phyloP scores from a whole-genome alignment of 2,888 invertebrate genomes.

The Falcaria lacertinaria region DNA sequence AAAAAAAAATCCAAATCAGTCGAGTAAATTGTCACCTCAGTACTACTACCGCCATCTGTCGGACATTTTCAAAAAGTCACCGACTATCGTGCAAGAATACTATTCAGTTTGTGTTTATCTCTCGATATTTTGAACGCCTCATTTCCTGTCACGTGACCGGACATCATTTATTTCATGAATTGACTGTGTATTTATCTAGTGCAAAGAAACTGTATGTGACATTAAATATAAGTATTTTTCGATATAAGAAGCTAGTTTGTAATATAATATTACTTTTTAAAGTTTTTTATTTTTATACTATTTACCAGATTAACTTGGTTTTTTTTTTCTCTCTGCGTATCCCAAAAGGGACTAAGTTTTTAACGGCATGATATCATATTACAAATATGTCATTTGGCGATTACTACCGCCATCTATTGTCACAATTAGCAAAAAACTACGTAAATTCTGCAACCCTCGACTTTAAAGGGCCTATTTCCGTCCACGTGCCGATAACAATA shows the following conservation, averaged over 20 bases:
- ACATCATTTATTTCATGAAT: slow-evolving; percentile 1
- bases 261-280: no score
- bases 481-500: slow-evolving; percentile 66
- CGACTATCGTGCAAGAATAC: neutral
- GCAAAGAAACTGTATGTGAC: no score
- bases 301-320: no score
- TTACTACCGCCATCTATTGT: slow-evolving; percentile 50
- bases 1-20: no score
- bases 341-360: no score
- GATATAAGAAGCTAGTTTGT: no score
- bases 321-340: no score
- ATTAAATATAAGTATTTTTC: no score
- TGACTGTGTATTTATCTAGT: no score
- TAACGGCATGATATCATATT: neutral
- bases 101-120: neutral
- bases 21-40: neutral
- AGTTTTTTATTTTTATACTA: no score
- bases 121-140: neutral
- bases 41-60: slow-evolving; percentile 15
- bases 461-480: slow-evolving; percentile 62
- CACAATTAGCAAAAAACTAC: slow-evolving; percentile 10
- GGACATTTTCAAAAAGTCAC: neutral
- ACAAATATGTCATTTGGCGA: neutral
- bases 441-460: slow-evolving; percentile 7
- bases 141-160: neutral